phyloP scores from a whole-genome alignment of 92 coral and sea anemone genomes.

The Bergia puertoricense region DNA sequence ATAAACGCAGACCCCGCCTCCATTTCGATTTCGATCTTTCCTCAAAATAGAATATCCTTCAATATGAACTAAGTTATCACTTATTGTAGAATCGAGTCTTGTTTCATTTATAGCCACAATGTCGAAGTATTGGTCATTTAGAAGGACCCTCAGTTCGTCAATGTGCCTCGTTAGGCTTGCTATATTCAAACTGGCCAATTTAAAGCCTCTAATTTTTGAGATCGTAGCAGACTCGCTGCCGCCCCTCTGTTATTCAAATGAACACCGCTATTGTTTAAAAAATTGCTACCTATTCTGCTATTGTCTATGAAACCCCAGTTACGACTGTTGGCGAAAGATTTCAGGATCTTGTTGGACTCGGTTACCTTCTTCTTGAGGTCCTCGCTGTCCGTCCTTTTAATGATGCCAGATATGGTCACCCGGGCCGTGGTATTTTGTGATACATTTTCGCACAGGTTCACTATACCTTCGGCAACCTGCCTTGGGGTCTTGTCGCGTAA shows the following conservation, averaged over 20 bases:
- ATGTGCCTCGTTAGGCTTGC: not conserved
- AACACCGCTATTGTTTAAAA: slow-evolving; percentile 32
- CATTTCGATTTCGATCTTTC: too few species aligned
- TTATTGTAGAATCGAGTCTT: slow-evolving; percentile 32
- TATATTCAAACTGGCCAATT: slow-evolving; percentile 9
- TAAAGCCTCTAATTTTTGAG: slow-evolving; percentile 1
- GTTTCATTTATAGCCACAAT: slow-evolving; percentile 34
- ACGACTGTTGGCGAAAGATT: slow-evolving; percentile 33
- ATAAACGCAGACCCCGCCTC: too few species aligned
- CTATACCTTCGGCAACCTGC: not conserved
- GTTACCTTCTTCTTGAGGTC: not conserved
- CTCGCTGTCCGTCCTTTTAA: not conserved
- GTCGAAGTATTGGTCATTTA: slow-evolving; percentile 2
- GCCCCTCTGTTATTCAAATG: slow-evolving; percentile 40
- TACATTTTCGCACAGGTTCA: not conserved
- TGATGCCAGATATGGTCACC: slow-evolving; percentile 18
- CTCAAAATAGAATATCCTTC: too few species aligned
- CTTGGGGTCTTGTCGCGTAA: not conserved
- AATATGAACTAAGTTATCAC: slow-evolving; percentile 11
- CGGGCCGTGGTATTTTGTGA: not conserved
- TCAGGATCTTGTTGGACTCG: not conserved
- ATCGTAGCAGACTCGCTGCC: not conserved
- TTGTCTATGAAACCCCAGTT: slow-evolving; percentile 44
- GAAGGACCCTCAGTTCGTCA: not conserved
- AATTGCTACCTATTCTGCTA: slow-evolving; percentile 22